phyloP scores from a whole-genome alignment of 1,140 invertebrate species.

The Lethrus apterus region DNA sequence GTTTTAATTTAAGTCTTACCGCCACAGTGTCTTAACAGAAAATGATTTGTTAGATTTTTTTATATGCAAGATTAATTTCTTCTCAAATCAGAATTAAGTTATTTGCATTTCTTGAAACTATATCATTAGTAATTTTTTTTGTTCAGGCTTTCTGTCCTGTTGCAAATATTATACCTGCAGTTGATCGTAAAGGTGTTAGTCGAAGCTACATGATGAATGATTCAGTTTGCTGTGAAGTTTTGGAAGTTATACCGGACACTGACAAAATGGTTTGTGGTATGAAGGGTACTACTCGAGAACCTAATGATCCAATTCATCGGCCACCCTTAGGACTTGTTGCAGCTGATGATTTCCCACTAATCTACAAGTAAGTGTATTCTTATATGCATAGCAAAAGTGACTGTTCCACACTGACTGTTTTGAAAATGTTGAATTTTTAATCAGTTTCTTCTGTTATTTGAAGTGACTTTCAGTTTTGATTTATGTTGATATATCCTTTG shows the following conservation, averaged over 20 bases:
- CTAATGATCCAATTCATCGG: conserved; percentile 58
- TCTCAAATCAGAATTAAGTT: neutral
- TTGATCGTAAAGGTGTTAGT: conserved; percentile 73
- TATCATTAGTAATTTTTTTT: conserved; percentile 23
- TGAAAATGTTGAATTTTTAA: too few species aligned
- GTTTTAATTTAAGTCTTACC: too few species aligned
- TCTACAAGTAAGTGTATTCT: conserved; percentile 70
- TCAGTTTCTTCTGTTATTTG: too few species aligned
- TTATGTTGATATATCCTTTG: too few species aligned
- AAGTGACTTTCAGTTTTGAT: too few species aligned
- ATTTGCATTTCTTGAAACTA: neutral
- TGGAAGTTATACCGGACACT: conserved; percentile 76
- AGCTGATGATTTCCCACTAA: conserved; percentile 74
- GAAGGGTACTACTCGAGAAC: conserved; percentile 61
- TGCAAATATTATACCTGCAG: conserved; percentile 62
- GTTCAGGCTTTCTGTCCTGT: conserved; percentile 60
- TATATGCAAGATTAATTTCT: too few species aligned
- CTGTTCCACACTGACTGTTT: too few species aligned
- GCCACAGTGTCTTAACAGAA: too few species aligned
- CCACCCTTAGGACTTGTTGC: conserved; percentile 74
- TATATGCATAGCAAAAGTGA: too few species aligned
- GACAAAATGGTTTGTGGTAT: conserved; percentile 83
- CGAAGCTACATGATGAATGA: conserved; percentile 74
- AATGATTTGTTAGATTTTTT: too few species aligned
- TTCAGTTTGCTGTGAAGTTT: conserved; percentile 78